These are phyloP conservation scores for Rana temporaria DNA, from an alignment of 2,113 vertebrate species.

Conservation along the genomic window DNA sequence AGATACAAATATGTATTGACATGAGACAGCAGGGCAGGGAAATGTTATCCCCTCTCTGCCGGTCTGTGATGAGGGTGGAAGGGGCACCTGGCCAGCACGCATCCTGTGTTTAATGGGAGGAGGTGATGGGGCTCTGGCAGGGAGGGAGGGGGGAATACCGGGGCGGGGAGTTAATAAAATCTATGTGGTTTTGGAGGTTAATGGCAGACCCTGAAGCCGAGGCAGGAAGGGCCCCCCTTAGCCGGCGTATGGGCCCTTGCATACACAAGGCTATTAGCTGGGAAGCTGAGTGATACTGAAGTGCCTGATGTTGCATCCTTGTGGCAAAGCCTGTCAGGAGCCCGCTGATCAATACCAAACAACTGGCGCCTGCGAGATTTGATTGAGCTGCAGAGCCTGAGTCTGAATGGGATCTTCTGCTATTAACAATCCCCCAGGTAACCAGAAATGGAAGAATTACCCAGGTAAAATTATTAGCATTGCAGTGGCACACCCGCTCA, in stretches of 20 bases:
- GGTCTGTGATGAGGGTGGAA: neutral
- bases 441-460: slow-evolving; percentile 71
- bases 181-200: slow-evolving; percentile 55
- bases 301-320: slow-evolving; percentile 66
- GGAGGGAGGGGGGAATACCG: no score
- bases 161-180: no score
- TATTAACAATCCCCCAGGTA: slow-evolving; percentile 76
- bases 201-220: neutral
- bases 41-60: neutral
- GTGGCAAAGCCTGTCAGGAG: slow-evolving; percentile 71
- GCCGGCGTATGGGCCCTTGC: slow-evolving; percentile 29
- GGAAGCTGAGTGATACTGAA: slow-evolving; percentile 56
- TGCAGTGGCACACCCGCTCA: slow-evolving; percentile 52
- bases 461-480: slow-evolving; percentile 73
- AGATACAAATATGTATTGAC: slow-evolving; percentile 33
- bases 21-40: neutral
- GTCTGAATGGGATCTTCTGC: slow-evolving; percentile 69
- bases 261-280: slow-evolving; percentile 62
- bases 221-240: slow-evolving; percentile 46
- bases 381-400: slow-evolving; percentile 67
- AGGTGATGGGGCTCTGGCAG: neutral
- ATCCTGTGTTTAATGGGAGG: neutral
- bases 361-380: slow-evolving; percentile 73
- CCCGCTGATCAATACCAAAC: slow-evolving; percentile 71
- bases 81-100: neutral